These are phyloP conservation scores for Empidonax alnorum DNA, from an alignment of 2,113 vertebrate genomes.

Conservation along the genomic window DNA sequence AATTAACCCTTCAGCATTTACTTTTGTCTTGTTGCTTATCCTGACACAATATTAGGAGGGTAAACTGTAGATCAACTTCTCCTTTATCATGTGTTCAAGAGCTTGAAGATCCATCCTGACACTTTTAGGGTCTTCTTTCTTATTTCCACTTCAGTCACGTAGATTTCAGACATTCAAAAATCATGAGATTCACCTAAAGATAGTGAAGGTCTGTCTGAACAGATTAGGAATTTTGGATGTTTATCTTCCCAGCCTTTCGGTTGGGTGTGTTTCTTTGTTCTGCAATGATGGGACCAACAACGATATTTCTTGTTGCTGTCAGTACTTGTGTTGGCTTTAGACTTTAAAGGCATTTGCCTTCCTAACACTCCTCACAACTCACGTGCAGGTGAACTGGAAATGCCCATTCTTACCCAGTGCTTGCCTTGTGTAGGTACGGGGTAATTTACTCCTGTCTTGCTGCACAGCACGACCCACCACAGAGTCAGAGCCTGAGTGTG, in stretches of 20 bases:
- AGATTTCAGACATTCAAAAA: neutral
- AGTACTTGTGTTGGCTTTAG: neutral
- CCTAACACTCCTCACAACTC: neutral
- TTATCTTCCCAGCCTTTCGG: neutral
- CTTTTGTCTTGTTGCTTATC: neutral
- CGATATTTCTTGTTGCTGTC: neutral
- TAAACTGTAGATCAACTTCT: neutral
- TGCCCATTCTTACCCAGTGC: neutral
- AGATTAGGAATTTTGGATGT: neutral
- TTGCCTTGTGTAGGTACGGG: fast-evolving
- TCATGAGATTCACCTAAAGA: neutral
- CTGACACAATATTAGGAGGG: neutral
- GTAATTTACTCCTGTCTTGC: neutral
- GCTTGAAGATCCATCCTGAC: neutral
- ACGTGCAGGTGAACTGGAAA: neutral
- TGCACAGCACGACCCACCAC: neutral
- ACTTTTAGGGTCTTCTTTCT: neutral
- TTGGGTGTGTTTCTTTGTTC: neutral
- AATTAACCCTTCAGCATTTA: neutral
- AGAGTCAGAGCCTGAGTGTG: neutral
- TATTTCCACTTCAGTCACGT: neutral
- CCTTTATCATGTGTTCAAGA: neutral
- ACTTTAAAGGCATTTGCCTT: neutral
- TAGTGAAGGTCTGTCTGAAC: neutral
- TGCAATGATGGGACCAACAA: neutral